Evolutionary conservation across 2,888 invertebrate species (phyloP).

Genomic region (Cerastoderma edule): DNA sequence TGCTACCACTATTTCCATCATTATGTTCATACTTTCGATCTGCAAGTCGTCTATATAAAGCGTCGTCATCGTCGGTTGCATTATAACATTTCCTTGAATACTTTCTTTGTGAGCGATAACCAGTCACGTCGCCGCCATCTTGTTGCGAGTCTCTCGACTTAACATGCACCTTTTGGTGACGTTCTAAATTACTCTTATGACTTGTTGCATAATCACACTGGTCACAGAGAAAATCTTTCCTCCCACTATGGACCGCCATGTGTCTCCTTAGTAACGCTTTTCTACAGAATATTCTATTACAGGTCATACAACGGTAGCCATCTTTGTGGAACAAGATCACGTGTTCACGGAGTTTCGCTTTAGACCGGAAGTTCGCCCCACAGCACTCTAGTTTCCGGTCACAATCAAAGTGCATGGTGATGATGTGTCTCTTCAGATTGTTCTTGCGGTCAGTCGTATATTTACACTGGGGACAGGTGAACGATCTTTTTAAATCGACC

Average conservation of each 20-base stretch:
- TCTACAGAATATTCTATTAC: conserved; percentile 83
- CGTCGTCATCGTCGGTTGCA: too few species aligned
- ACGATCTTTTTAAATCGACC: conserved; percentile 17
- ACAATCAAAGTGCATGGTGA: conserved; percentile 83
- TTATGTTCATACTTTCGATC: too few species aligned
- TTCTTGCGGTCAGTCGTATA: conserved; percentile 83
- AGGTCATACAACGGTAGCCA: conserved; percentile 83
- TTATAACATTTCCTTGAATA: too few species aligned
- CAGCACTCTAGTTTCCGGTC: conserved; percentile 81
- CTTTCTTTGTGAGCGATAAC: conserved; percentile 5
- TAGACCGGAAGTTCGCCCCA: conserved; percentile 81
- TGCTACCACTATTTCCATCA: too few species aligned
- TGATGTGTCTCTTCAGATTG: conserved; percentile 83
- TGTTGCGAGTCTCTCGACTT: conserved; percentile 14
- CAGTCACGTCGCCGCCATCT: neutral
- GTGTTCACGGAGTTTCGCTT: conserved; percentile 83
- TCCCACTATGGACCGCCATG: conserved; percentile 84
- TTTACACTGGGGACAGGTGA: conserved; percentile 76
- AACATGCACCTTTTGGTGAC: conserved; percentile 82
- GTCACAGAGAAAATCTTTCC: conserved; percentile 83
- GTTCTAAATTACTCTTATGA: conserved; percentile 84
- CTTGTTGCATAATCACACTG: conserved; percentile 84
- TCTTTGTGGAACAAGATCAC: conserved; percentile 81
- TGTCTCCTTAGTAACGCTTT: conserved; percentile 84
- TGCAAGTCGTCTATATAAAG: too few species aligned